A percentile compares a stretch with the other conserved stretches of the same genome.
Conservation (phyloP, 2,797 vertebrate genomes). For the Chromis chromis region DNA sequence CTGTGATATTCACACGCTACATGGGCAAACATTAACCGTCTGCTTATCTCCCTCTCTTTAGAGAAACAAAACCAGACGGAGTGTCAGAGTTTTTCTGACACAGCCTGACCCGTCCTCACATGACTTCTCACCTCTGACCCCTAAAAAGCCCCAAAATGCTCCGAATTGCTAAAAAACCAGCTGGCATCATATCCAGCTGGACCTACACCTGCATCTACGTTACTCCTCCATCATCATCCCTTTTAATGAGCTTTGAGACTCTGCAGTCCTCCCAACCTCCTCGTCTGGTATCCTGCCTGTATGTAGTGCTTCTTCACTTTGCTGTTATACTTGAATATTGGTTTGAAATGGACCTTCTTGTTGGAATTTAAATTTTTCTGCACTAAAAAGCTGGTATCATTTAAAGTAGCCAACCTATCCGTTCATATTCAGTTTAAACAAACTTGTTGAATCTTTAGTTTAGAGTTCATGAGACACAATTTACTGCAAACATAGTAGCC, state of each 20-base stretch:
- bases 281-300: slow-evolving; percentile 10
- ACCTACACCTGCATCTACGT: slow-evolving; percentile 12
- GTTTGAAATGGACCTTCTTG: slow-evolving; percentile 43
- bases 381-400: slow-evolving; percentile 3
- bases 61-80: slow-evolving; percentile 71
- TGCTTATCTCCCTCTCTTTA: slow-evolving; percentile 46
- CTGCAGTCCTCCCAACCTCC: slow-evolving; percentile 1
- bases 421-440: not conserved
- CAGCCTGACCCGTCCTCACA: slow-evolving; percentile 20
- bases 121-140: slow-evolving; percentile 60
- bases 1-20: not conserved
- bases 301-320: slow-evolving; percentile 21
- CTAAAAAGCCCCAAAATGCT: slow-evolving; percentile 10
- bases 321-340: slow-evolving; percentile 43
- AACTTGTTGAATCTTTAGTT: not conserved
- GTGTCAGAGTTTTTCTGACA: slow-evolving; percentile 70
- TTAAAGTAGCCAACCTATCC: not conserved
- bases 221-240: not conserved
- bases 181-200: slow-evolving; percentile 11
- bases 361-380: slow-evolving; percentile 26
- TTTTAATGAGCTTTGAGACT: not conserved
- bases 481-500: not conserved
- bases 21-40: not conserved
- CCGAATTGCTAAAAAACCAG: slow-evolving; percentile 24
- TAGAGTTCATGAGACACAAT: not conserved